Evolutionary conservation across 2,888 invertebrate species (phyloP), one percentile per base, ranked within the genome.

Genomic region (Metacarcinus magister): DNA sequence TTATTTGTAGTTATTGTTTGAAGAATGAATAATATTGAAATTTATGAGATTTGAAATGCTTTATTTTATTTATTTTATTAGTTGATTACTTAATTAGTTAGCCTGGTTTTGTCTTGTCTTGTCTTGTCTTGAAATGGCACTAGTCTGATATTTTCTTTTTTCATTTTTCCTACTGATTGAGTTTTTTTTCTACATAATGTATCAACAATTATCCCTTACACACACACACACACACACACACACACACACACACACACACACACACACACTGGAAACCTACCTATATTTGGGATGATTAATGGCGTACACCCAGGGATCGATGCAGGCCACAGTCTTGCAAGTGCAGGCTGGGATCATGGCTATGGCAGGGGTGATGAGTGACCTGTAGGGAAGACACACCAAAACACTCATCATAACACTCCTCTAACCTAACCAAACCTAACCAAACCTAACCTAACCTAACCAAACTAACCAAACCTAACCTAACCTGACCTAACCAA

Each of bases 281-380:
- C 99, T 98, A 98, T 98, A 98, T 98, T 98, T 98, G 8, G 99
- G 99, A 98, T 99, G 99, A 97, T 99, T 99, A 97, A 99, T 99
- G 8, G 99, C 99, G 97, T 99, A 99, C 2, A 99, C 98, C 98
- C 99, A 99, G 0, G 99, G 99, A 98, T 99, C 99, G 97, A 99
- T 98, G 97, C 99, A 99, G 0, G 99, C 99, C 0, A 99, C 99
- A 95, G 98, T 98, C 98, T 99, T 99, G 97, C 99, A 99, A 67
- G 99, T 98, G 97, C 98, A 98, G 0, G 99, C 99, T 10, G 99
- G 99, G 97, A 99, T 98, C 99, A 99, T 99, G 0, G 99, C 98
- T 0, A 98, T 97, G 67, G 98, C 97, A 0, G 98, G 98, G 0
- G 98, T 98, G 89, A 98, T 97, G 19, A 98, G 97, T 82, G 97